Evolutionary conservation across 2,888 invertebrate species (phyloP).

Genomic region (Oxycera nigricornis): DNA sequence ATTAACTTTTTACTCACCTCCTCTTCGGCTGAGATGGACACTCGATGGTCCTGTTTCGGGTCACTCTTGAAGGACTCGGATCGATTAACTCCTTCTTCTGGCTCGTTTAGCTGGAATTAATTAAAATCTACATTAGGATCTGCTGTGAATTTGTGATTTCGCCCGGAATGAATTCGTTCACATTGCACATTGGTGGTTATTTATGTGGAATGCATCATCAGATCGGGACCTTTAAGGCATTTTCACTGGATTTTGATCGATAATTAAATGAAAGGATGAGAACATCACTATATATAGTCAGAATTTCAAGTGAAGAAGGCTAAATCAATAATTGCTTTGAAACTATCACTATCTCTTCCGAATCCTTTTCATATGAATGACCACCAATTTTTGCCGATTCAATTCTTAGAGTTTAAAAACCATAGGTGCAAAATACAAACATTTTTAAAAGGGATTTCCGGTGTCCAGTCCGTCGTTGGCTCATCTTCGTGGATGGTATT

Average conservation of each 20-base stretch:
- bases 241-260: too few species aligned
- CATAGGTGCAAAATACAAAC: conserved; percentile 66
- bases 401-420: background rate
- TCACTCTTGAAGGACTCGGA: conserved; percentile 58
- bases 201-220: too few species aligned
- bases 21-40: conserved; percentile 59
- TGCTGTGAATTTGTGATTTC: background rate
- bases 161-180: background rate
- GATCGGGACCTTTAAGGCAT: too few species aligned
- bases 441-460: conserved; percentile 91
- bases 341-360: background rate
- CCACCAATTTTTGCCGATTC: background rate
- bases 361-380: background rate
- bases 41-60: conserved; percentile 54
- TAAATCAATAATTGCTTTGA: background rate
- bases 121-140: conserved; percentile 18
- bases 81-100: conserved; percentile 57
- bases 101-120: conserved; percentile 57
- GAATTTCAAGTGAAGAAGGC: background rate
- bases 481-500: conserved; percentile 75
- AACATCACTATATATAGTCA: too few species aligned
- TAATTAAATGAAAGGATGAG: too few species aligned
- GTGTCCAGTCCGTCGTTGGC: conserved; percentile 83
- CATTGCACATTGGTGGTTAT: background rate
- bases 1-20: conserved; percentile 53